Evolutionary conservation across 2,888 invertebrate genomes (phyloP), one percentile per base, ranked within the genome.

Genomic region (Philhelius pedissequus): DNA sequence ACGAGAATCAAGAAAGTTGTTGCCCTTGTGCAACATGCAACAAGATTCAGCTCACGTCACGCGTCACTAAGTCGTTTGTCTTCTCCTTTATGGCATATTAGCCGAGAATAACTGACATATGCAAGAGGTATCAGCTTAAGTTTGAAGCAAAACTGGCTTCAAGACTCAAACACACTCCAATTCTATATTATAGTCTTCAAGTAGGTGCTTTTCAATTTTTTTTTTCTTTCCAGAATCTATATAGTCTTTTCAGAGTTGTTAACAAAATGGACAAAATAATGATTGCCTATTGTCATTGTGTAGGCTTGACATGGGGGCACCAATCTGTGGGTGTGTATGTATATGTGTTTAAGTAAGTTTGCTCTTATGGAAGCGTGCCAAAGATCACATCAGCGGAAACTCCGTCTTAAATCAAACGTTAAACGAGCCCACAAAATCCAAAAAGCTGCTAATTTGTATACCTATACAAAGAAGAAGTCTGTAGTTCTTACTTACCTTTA

Each of bases 11-110:
- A 70, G 84, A 84, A 84, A 84, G 84, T 84, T 84, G 84, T 84
- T 80, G 84, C 84, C 84, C 84, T 84, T 84, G 84, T 80, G 74
- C 84, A 70, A 80, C 80, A 75, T 25, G 66, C 62, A 84, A 79
- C 84, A 75, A 84, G 84, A 84, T 84, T 84, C 84, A 84, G 68
- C 84, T 84, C 84, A 84, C 79, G 84, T 84, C 84, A 84, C 80
- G 80, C 84, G 80, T 84, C 84, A 84, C 84, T 76, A 68, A 84
- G 84, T 80, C 84, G 84, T 84, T 84, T 84, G 84, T 84, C 84
- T 84, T 84, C 84, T 84, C 84, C 75, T 84, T 80, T 80, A 84
- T 84, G 80, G 84, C 84, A 84, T 76, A 84, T 84, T 84, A 76
- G 80, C 66, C 35, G 70, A 68, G 75, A 71, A 79, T 74, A 48